Percentiles rank a stretch among this genome's conserved stretches.
Evolutionary conservation across 30 jellyfish, hydroid and myxozoan genomes (phyloP).

Genomic region (Phacellophora camtschatica): DNA sequence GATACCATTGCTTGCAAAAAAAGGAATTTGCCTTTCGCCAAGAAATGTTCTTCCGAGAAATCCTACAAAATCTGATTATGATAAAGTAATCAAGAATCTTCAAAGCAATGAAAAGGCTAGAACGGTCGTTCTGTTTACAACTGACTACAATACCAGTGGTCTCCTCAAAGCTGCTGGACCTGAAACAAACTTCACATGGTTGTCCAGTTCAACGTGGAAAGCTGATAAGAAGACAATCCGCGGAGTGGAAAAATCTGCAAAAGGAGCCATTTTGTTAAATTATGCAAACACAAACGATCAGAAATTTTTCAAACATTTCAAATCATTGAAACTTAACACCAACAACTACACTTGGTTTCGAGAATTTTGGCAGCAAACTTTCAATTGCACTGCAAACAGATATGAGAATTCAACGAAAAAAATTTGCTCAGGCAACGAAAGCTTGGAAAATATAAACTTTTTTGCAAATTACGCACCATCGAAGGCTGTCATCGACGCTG

Average conservation of each 20-base stretch:
- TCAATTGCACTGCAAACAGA: neutral
- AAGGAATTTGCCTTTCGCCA: conserved; percentile 14
- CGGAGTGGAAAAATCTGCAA: neutral
- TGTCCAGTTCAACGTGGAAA: neutral
- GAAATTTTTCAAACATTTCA: conserved; percentile 7
- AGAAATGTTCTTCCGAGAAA: neutral
- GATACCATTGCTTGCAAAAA: neutral
- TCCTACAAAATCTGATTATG: conserved; percentile 1
- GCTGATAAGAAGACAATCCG: neutral
- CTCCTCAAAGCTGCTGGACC: conserved; percentile 15
- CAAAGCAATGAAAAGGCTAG: neutral
- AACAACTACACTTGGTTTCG: conserved; percentile 30
- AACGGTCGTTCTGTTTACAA: neutral
- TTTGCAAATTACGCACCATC: neutral
- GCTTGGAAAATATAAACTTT: neutral
- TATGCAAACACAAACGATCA: neutral
- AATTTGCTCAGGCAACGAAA: neutral
- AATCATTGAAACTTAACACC: neutral
- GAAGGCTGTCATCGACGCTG: neutral
- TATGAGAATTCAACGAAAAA: neutral
- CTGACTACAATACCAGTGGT: conserved; percentile 15
- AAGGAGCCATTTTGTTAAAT: conserved; percentile 36
- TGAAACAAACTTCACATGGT: neutral
- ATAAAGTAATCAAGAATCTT: neutral
- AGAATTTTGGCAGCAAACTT: conserved; percentile 34